phyloP scores from a whole-genome alignment of 2,797 vertebrate species.

The Phyllotis vaccarum region DNA sequence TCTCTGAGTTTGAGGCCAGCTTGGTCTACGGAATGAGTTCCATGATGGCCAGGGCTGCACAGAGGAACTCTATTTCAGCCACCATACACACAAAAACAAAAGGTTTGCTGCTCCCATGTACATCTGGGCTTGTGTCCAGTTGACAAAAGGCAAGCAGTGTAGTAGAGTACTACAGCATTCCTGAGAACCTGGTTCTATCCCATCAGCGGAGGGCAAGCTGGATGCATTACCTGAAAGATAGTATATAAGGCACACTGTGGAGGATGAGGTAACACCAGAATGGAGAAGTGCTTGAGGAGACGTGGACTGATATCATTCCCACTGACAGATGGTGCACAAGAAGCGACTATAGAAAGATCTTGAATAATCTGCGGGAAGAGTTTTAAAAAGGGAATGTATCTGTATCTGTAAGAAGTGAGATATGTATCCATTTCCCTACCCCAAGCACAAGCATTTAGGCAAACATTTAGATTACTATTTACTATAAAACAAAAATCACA shows the following conservation, averaged over 20 bases:
- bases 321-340: slow-evolving; percentile 76
- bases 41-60: not conserved
- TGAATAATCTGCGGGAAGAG: slow-evolving; percentile 79
- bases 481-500: not conserved
- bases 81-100: not conserved
- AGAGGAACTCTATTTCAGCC: not conserved
- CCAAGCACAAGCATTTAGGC: not conserved
- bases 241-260: slow-evolving; percentile 79
- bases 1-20: not conserved
- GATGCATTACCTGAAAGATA: slow-evolving; percentile 82
- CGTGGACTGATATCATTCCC: slow-evolving; percentile 78
- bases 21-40: not conserved
- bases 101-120: not conserved
- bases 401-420: not conserved
- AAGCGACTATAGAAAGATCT: slow-evolving; percentile 84
- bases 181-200: not conserved
- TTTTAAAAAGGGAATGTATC: not conserved
- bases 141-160: not conserved
- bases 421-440: not conserved
- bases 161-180: not conserved
- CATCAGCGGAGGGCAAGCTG: not conserved
- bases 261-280: slow-evolving; percentile 82
- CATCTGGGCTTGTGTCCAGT: not conserved
- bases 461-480: not conserved
- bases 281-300: slow-evolving; percentile 85